phyloP scores from a whole-genome alignment of 2,113 vertebrate species.

The Castor canadensis region DNA sequence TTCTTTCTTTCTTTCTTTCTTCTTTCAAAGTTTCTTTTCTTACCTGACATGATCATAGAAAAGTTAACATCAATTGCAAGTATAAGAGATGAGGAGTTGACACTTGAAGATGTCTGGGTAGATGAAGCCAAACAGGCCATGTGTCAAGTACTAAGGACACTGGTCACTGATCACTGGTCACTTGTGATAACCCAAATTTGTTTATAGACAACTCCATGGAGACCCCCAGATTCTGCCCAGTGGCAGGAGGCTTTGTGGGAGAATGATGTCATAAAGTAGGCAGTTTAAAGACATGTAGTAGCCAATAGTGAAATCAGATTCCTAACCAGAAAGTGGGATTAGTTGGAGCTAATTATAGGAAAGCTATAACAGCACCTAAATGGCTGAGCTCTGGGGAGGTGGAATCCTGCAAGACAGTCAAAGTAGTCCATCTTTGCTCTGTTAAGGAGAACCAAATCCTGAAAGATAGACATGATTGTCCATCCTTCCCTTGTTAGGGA shows the following conservation, averaged over 20 bases:
- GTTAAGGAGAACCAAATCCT: too few species aligned
- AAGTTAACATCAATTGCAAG: not conserved
- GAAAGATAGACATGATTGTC: not conserved
- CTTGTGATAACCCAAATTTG: constrained; percentile 10
- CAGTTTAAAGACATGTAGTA: not conserved
- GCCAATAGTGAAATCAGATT: not conserved
- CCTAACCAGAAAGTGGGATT: not conserved
- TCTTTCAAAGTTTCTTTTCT: not conserved
- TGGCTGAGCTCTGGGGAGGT: not conserved
- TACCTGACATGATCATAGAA: constrained; percentile 67
- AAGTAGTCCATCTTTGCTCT: too few species aligned
- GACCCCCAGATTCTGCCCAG: not conserved
- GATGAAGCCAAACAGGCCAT: not conserved
- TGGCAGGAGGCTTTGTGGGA: too few species aligned
- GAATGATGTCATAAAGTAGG: not conserved
- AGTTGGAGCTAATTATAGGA: not conserved
- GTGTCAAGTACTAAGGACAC: constrained; percentile 11
- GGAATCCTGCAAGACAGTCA: too few species aligned
- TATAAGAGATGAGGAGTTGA: not conserved
- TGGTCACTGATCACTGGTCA: not conserved
- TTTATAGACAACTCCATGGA: not conserved
- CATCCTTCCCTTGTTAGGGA: too few species aligned
- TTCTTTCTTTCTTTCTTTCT: too few species aligned
- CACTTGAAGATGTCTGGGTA: not conserved
- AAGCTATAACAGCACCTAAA: too few species aligned